Percentiles rank a stretch among this genome's conserved stretches.
Conservation (phyloP, 2,797 vertebrate genomes). For the Podargus strigoides region DNA sequence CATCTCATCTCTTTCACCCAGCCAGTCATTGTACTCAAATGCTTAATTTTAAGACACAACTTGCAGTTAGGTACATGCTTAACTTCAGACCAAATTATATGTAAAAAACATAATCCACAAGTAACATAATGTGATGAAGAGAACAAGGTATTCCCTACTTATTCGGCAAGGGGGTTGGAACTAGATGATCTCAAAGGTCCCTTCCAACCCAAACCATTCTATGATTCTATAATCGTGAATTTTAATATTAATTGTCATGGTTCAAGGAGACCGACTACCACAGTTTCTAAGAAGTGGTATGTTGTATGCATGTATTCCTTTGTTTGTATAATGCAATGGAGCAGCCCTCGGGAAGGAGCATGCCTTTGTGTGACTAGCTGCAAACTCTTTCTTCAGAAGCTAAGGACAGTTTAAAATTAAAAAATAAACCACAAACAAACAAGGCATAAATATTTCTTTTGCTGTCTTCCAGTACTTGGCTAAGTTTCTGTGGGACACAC, state of each 20-base stretch:
- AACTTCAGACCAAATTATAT: not conserved
- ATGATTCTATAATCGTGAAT: too few relatives aligned
- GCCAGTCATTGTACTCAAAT: not conserved
- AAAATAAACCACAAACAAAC: not conserved
- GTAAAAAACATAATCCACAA: not conserved
- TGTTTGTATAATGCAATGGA: not conserved
- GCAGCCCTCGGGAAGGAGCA: not conserved
- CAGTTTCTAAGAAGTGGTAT: not conserved
- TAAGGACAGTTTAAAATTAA: not conserved
- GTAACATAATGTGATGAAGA: not conserved
- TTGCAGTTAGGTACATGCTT: not conserved
- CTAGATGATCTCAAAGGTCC: too few relatives aligned
- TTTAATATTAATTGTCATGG: not conserved
- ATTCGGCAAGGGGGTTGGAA: too few relatives aligned
- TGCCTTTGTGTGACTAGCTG: not conserved
- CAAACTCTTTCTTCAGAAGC: not conserved
- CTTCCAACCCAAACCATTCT: too few relatives aligned
- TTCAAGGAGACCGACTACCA: not conserved
- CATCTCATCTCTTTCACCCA: not conserved
- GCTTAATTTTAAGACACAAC: not conserved
- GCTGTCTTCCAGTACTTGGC: not conserved
- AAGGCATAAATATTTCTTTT: not conserved
- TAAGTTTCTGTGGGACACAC: not conserved
- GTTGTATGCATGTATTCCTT: not conserved
- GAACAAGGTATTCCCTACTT: not conserved